Evolutionary conservation across 2,888 invertebrate genomes (phyloP).

Genomic region (Dryomyza anilis): DNA sequence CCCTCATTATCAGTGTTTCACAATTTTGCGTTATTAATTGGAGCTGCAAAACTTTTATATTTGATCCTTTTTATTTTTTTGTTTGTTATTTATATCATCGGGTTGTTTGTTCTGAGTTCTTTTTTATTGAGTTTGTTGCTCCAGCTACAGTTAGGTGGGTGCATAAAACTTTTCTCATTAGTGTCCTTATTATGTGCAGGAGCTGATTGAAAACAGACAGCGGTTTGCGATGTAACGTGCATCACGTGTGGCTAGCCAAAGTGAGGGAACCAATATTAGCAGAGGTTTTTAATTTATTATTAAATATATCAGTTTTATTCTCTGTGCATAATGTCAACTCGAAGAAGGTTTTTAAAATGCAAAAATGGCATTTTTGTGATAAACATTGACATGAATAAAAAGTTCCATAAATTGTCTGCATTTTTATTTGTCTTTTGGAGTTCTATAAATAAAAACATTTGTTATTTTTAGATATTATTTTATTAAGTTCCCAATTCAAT

Average conservation of each 20-base stretch:
- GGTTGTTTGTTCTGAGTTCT: not conserved
- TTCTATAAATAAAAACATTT: not conserved
- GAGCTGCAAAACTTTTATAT: not conserved
- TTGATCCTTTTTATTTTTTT: slow-evolving; percentile 3
- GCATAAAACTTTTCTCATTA: slow-evolving; percentile 23
- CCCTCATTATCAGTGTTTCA: not conserved
- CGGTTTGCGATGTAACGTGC: not conserved
- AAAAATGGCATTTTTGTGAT: too few species aligned
- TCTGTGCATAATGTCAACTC: too few species aligned
- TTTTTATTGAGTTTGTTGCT: not conserved
- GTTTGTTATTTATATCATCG: slow-evolving; percentile 2
- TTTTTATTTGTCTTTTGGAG: slow-evolving; percentile 17
- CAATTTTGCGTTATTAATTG: slow-evolving; percentile 9
- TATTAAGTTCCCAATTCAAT: too few species aligned
- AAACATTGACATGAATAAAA: too few species aligned
- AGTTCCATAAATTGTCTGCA: not conserved
- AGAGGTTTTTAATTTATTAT: not conserved
- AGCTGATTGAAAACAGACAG: not conserved
- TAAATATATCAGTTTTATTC: not conserved
- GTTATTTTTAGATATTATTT: too few species aligned
- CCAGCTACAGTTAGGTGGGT: not conserved
- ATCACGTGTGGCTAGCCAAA: too few species aligned
- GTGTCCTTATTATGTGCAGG: slow-evolving; percentile 8
- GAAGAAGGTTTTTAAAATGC: too few species aligned
- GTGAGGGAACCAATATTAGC: not conserved